A percentile compares a stretch with the other conserved stretches of the same genome.
Conservation (phyloP, 2,888 invertebrate species). For the Buathra laborator region DNA sequence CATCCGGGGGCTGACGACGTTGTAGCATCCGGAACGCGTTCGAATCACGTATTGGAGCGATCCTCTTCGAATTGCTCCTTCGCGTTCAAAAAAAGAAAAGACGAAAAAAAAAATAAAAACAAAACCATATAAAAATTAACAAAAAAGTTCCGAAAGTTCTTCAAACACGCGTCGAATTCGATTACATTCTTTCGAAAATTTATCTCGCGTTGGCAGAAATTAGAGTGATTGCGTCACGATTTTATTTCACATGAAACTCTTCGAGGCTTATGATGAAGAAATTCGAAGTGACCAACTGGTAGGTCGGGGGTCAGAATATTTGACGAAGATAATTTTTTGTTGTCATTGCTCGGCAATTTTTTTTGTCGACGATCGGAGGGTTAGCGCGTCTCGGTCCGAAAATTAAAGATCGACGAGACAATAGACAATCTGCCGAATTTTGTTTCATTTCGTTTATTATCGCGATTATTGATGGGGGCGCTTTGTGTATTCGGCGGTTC, state of each 20-base stretch:
- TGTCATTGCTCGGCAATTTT: neutral
- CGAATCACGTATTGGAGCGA: constrained; percentile 25
- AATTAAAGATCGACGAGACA: neutral
- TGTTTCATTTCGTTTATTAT: neutral
- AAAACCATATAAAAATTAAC: neutral
- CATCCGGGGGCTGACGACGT: constrained; percentile 58
- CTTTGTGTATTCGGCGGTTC: constrained; percentile 4
- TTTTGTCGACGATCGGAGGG: neutral
- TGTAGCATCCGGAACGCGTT: constrained; percentile 40
- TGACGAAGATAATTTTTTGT: constrained; percentile 2
- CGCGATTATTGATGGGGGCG: constrained; percentile 4
- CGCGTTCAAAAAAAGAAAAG: neutral
- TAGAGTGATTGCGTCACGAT: neutral
- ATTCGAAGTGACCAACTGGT: constrained; percentile 6
- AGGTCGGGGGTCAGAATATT: neutral
- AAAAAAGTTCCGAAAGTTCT: neutral
- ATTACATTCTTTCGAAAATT: neutral
- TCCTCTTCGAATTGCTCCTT: neutral
- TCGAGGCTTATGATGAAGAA: neutral
- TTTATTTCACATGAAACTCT: neutral
- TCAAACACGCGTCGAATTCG: neutral
- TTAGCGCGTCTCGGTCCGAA: neutral
- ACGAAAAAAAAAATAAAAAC: neutral
- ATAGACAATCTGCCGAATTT: neutral
- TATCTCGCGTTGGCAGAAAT: neutral